A percentile compares a stretch with the other conserved stretches of the same genome.
Evolutionary conservation across 2,113 vertebrate genomes (phyloP).

Genomic region (Lepisosteus oculatus): DNA sequence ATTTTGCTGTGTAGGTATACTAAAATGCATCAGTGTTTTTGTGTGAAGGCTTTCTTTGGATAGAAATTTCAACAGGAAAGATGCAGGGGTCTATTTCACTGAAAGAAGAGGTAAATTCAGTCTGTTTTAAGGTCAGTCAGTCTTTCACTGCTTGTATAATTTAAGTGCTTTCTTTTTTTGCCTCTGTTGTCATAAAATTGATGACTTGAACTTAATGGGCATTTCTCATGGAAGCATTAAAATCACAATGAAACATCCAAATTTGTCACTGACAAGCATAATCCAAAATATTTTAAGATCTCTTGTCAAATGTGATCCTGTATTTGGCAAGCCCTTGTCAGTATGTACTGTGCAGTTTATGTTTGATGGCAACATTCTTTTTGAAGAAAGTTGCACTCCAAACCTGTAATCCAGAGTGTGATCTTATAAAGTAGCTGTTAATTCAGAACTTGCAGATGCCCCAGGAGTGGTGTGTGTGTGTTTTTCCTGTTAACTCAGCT

Average conservation of each 20-base stretch:
- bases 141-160: slow-evolving; percentile 18
- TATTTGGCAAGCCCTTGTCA: too few relatives aligned
- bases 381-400: background rate
- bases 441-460: slow-evolving; percentile 60
- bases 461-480: slow-evolving; percentile 52
- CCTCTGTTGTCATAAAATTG: slow-evolving; percentile 25
- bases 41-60: too few relatives aligned
- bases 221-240: slow-evolving; percentile 36
- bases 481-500: slow-evolving; percentile 69
- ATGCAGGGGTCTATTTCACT: slow-evolving; percentile 34
- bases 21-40: too few relatives aligned
- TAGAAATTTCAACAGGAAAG: background rate
- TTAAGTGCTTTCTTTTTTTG: slow-evolving; percentile 15
- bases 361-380: too few relatives aligned
- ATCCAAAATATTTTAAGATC: slow-evolving; percentile 46
- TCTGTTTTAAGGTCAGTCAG: slow-evolving; percentile 19
- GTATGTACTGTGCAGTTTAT: too few relatives aligned
- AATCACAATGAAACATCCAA: slow-evolving; percentile 15
- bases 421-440: slow-evolving; percentile 34
- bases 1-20: too few relatives aligned
- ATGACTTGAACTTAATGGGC: slow-evolving; percentile 40
- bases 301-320: too few relatives aligned
- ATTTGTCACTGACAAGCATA: slow-evolving; percentile 46
- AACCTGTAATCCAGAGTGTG: background rate
- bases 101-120: slow-evolving; percentile 11